Evolutionary conservation across 1,140 invertebrate species (phyloP), one percentile per base, ranked within the genome.

Genomic region (Drosophila nikananu): DNA sequence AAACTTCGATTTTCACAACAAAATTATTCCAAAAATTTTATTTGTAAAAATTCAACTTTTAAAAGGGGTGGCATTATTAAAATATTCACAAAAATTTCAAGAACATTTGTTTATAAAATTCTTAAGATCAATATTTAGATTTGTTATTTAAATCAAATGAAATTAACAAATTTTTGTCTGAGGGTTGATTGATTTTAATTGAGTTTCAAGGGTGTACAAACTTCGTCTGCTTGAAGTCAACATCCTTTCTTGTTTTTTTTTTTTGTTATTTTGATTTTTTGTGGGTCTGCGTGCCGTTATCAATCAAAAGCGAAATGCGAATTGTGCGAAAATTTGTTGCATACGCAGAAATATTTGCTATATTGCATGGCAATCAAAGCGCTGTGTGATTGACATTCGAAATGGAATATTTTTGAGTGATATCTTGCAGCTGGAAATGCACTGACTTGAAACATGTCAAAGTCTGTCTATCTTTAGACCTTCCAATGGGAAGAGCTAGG

Each of bases 301-400:
- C 75, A 68, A 77, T 77, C 75, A 77, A 77, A 76, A 59, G 48
- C 73, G 72, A 77, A 77, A 76, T 76, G 73, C 73, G 73, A 76
- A 76, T 77, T 77, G 72, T 77, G 74, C 74, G 74, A 72, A 77
- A 76, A 77, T 76, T 77, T 77, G 62, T 77, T 77, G 74, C 70
- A 73, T 73, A 73, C 70, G 70, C 74, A 77, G 48, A 64, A 77
- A 77, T 77, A 66, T 66, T 65, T 72, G 54, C 37, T 72, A 73
- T 73, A 61, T 73, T 72, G 70, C 70, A 61, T 72, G 70, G 70
- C 70, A 73, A 73, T 73, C 70, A 73, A 72, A 72, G 67, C 23
- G 21, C 37, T 35, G 23, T 37, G 51, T 73, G 70, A 73, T 73
- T 73, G 70, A 73, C 70, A 72, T 44, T 7, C 37, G 27, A 49